A percentile compares a stretch with the other conserved stretches of the same genome.
These are phyloP conservation scores for Anthoptus insignis DNA, from an alignment of 2,888 invertebrate genomes.

Conservation along the genomic window DNA sequence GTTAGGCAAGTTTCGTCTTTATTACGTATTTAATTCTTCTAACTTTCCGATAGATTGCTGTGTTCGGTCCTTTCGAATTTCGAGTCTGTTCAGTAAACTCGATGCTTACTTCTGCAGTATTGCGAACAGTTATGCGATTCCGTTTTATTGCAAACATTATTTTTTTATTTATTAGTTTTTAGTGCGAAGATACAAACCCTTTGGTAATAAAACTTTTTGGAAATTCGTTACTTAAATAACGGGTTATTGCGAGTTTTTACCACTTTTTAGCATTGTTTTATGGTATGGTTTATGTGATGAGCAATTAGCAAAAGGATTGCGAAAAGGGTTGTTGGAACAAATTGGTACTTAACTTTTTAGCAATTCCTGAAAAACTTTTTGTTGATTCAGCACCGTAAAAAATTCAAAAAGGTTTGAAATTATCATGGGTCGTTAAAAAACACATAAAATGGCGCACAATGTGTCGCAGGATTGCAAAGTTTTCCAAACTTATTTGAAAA, in stretches of 20 bases:
- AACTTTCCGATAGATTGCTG: conserved; percentile 7
- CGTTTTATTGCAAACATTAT: conserved; percentile 51
- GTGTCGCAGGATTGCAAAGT: not conserved
- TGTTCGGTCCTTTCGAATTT: conserved; percentile 24
- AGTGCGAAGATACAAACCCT: conserved; percentile 64
- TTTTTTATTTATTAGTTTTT: conserved; percentile 62
- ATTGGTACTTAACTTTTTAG: conserved; percentile 25
- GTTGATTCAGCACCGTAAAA: not conserved
- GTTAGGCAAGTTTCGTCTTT: conserved; percentile 20
- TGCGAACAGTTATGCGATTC: conserved; percentile 64
- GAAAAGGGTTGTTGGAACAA: conserved; percentile 61
- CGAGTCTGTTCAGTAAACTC: too few species aligned
- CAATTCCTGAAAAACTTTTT: not conserved
- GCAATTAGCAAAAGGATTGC: conserved; percentile 68
- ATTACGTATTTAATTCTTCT: not conserved
- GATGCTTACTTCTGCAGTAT: conserved; percentile 57
- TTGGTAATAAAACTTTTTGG: conserved; percentile 60
- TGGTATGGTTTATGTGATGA: conserved; percentile 49
- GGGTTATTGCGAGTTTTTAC: conserved; percentile 44
- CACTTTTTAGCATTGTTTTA: conserved; percentile 55
- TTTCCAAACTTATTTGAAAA: too few species aligned
- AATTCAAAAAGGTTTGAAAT: not conserved
- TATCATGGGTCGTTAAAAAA: not conserved
- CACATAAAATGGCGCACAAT: too few species aligned
- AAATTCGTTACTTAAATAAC: conserved; percentile 59